These are phyloP conservation scores for Drosophila kanekoi DNA, from an alignment of 2,888 invertebrate genomes.

Conservation along the genomic window DNA sequence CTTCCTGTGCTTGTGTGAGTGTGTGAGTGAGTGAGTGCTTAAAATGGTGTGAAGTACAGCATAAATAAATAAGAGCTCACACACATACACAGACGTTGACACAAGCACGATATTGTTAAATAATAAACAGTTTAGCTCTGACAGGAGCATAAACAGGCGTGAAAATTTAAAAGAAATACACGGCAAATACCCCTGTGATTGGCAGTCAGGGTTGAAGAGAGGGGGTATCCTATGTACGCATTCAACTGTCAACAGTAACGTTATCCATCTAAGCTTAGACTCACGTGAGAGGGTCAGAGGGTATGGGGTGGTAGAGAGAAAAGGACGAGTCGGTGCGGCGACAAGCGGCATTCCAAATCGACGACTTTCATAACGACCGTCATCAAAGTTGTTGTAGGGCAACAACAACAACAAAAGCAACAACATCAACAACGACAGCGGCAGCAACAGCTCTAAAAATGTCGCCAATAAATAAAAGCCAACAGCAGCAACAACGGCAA, in stretches of 20 bases:
- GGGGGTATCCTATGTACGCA: slow-evolving; percentile 37
- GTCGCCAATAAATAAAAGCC: slow-evolving; percentile 68
- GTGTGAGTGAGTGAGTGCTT: slow-evolving; percentile 23
- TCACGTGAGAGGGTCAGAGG: slow-evolving; percentile 7
- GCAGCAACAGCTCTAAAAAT: slow-evolving; percentile 44
- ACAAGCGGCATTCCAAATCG: slow-evolving; percentile 67
- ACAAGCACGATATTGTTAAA: slow-evolving; percentile 64
- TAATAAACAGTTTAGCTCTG: slow-evolving; percentile 74
- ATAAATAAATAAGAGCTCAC: slow-evolving; percentile 67
- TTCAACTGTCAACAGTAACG: slow-evolving; percentile 70
- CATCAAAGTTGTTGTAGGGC: slow-evolving; percentile 70
- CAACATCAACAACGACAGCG: not conserved
- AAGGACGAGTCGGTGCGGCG: slow-evolving; percentile 16
- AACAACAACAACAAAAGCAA: slow-evolving; percentile 37
- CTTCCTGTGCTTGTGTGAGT: slow-evolving; percentile 27
- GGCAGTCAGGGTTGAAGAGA: not conserved
- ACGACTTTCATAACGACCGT: slow-evolving; percentile 74
- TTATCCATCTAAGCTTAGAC: slow-evolving; percentile 64
- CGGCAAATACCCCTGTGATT: not conserved
- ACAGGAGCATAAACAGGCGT: slow-evolving; percentile 65
- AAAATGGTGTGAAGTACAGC: slow-evolving; percentile 49
- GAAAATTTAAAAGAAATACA: slow-evolving; percentile 42
- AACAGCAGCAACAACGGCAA: slow-evolving; percentile 33
- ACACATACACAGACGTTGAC: slow-evolving; percentile 22
- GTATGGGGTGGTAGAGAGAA: not conserved